Percentiles rank a stretch among this genome's conserved stretches.
Conservation (phyloP, 2,113 vertebrate genomes). For the Arvicanthis niloticus region DNA sequence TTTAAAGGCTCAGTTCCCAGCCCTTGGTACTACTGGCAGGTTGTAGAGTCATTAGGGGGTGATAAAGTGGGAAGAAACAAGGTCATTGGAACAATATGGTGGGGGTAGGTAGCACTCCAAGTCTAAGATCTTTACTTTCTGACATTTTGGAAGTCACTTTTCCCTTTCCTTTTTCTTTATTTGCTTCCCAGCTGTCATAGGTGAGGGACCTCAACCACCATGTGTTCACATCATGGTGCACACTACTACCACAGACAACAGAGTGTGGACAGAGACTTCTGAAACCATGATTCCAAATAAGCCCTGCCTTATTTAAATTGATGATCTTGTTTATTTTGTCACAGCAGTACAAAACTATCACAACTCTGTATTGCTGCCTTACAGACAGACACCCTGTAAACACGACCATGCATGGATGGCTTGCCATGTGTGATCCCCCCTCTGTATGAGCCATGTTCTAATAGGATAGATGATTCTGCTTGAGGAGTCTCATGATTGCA, state of each 20-base stretch:
- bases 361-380: not conserved
- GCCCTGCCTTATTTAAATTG: no score
- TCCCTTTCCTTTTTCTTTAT: not conserved
- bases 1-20: not conserved
- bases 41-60: not conserved
- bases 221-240: not conserved
- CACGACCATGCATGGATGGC: rapidly evolving
- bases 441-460: not conserved
- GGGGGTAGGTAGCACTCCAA: not conserved
- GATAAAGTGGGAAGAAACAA: not conserved
- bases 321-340: not conserved
- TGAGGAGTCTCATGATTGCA: not conserved
- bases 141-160: no score
- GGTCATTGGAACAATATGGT: not conserved
- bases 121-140: no score
- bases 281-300: not conserved
- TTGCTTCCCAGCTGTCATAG: not conserved
- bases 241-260: not conserved
- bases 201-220: not conserved
- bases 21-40: not conserved
- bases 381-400: rapidly evolving
- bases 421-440: not conserved
- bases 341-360: not conserved
- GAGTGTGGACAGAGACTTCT: not conserved
- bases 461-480: not conserved